Conservation (phyloP, 1,140 invertebrate species). For the Drosophila nigromelanica region DNA sequence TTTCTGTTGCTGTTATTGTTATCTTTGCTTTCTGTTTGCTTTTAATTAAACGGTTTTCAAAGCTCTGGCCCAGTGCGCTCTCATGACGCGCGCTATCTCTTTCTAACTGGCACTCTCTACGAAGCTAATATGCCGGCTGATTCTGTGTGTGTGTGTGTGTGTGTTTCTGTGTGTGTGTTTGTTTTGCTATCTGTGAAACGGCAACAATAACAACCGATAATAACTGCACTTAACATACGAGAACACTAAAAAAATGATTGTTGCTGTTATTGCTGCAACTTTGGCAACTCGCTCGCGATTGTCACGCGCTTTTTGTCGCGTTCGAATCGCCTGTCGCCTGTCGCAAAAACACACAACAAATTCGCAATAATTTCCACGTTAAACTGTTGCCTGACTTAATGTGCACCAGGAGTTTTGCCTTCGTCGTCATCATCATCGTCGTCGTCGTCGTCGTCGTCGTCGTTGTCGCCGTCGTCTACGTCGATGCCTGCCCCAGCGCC, state of each 20-base stretch:
- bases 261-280: conserved; percentile 14
- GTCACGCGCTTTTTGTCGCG: conserved; percentile 27
- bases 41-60: conserved; percentile 43
- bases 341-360: conserved; percentile 82
- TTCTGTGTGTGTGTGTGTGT: conserved; percentile 2
- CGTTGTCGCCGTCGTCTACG: conserved; percentile 15
- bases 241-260: conserved; percentile 36
- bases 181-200: conserved; percentile 17
- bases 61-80: conserved; percentile 18
- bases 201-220: conserved; percentile 35
- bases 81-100: neutral
- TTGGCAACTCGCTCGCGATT: conserved; percentile 21
- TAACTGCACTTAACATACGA: conserved; percentile 42
- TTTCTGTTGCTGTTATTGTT: conserved; percentile 14
- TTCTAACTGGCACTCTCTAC: conserved; percentile 1
- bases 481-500: conserved; percentile 47
- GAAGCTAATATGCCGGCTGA: conserved; percentile 45
- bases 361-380: conserved; percentile 84
- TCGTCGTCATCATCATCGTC: conserved; percentile 36
- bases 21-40: conserved; percentile 11
- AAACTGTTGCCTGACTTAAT: conserved; percentile 83
- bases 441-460: conserved; percentile 34
- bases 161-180: conserved; percentile 17
- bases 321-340: conserved; percentile 44
- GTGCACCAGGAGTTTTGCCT: conserved; percentile 81